Base-by-base conservation (phyloP, 2,888 invertebrate genomes). In the Teleiodes luculella region DNA sequence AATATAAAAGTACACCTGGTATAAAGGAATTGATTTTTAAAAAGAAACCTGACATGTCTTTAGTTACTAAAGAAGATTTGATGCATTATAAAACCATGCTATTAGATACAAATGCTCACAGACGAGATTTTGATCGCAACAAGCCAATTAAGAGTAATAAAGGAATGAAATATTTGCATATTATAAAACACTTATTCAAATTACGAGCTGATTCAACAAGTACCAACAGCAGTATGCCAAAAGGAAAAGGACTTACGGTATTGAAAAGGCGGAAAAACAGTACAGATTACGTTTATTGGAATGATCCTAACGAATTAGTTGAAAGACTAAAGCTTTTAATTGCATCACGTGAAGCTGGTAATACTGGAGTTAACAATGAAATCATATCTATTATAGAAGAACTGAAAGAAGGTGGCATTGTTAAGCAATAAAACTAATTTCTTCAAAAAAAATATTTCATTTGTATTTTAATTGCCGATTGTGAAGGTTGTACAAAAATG, bases 361-460 rank as follows among this genome's bases (percentile, higher is more conserved):
- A 65, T 54, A 62, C 39, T 36, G 54, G 46, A 39, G 61, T 56
- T 52, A 57, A 62, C 53, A 62, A 58, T 53, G 74, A 79, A 66
- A 78, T 76, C 24, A 59, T 70, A 16, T 68, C 74, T n/a, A 75
- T 76, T 30, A 62, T 75, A 28, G 68, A 72, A 58, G 58, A 54
- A 13, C 46, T 62, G 18, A 35, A 35, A 33, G 59, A 67, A 67
- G 59, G 57, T 65, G 57, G 55, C 20, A 53, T 59, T 8, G 52
- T 61, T 4, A 55, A 53, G 30, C 14, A 53, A 55, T 55, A 56
- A 55, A 56, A 6, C 2, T 3, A 41, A 8, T 8, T 11, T 5
- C 20, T 5, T 20, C 2, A 3, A 13, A 13, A 13, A 10, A 20
- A 8, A 41, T n/a, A 20, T n/a, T n/a, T 20, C 41, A 8, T 24